Evolutionary conservation across 2,113 vertebrate species (phyloP).

Genomic region (Vombatus ursinus): DNA sequence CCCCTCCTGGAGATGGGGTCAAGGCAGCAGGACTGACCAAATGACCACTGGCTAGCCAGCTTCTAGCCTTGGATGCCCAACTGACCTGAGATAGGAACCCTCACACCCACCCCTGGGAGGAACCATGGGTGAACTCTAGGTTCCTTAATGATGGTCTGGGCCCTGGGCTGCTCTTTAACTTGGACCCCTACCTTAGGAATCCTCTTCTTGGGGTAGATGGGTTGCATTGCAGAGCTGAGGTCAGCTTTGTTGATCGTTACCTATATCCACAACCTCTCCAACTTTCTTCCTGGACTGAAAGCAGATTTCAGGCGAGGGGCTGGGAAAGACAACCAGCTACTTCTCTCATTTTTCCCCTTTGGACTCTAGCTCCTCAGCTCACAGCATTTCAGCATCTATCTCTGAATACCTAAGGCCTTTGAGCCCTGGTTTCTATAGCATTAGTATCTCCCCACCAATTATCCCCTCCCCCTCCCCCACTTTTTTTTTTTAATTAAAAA

Average conservation of each 20-base stretch:
- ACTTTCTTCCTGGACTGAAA: constrained; percentile 44
- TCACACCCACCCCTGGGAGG: constrained; percentile 28
- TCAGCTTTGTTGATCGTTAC: constrained; percentile 38
- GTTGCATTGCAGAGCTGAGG: constrained; percentile 36
- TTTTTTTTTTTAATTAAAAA: constrained; percentile 62
- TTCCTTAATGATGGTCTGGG: constrained; percentile 74
- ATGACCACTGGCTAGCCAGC: constrained; percentile 65
- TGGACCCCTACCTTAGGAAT: constrained; percentile 44
- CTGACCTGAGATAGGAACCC: constrained; percentile 70
- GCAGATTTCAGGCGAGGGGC: constrained; percentile 1
- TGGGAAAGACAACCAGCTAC: not conserved
- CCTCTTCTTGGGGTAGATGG: constrained; percentile 43
- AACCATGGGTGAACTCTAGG: constrained; percentile 25
- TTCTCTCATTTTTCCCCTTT: not conserved
- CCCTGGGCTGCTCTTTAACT: constrained; percentile 51
- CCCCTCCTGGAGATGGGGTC: constrained; percentile 77
- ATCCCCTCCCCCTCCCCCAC: not conserved
- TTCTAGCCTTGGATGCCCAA: constrained; percentile 26
- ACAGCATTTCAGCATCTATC: not conserved
- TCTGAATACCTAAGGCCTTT: constrained; percentile 26
- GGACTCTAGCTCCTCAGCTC: constrained; percentile 36
- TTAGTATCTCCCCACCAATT: constrained; percentile 29
- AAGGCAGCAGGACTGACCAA: constrained; percentile 75
- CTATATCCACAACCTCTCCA: constrained; percentile 6
- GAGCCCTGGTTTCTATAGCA: constrained; percentile 44